A percentile compares a stretch with the other conserved stretches of the same genome.
These are phyloP conservation scores for Gambusia holbrooki DNA, from an alignment of 2,113 vertebrate species.

Conservation along the genomic window DNA sequence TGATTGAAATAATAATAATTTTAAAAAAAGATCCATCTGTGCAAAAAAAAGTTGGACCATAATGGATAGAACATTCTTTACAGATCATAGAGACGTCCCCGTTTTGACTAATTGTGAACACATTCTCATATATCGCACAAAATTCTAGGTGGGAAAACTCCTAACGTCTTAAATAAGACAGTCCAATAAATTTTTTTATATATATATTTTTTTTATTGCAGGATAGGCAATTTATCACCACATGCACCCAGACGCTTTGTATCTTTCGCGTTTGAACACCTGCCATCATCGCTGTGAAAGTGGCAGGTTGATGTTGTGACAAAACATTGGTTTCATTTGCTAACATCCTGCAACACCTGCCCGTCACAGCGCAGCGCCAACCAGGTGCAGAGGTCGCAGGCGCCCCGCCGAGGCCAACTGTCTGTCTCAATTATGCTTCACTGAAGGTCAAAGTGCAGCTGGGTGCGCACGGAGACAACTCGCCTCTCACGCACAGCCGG, in stretches of 20 bases:
- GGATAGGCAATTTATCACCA: neutral
- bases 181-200: neutral
- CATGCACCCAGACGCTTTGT: conserved; percentile 9
- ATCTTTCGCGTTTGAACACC: conserved; percentile 26
- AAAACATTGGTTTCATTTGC: conserved; percentile 24
- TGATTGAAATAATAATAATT: too few relatives aligned
- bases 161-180: too few relatives aligned
- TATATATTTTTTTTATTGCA: neutral
- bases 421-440: conserved; percentile 14
- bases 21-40: too few relatives aligned
- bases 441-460: conserved; percentile 15
- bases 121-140: too few relatives aligned
- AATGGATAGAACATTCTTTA: too few relatives aligned
- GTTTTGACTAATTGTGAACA: too few relatives aligned
- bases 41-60: too few relatives aligned
- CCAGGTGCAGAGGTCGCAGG: conserved; percentile 25
- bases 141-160: neutral
- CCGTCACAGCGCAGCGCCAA: conserved; percentile 41
- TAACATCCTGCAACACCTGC: conserved; percentile 64
- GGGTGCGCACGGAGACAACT: neutral
- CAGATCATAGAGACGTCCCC: too few relatives aligned
- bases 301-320: conserved; percentile 39
- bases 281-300: conserved; percentile 56
- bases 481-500: neutral
- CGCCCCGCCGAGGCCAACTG: neutral